Evolutionary conservation across 1,140 invertebrate species (phyloP), one percentile per base, ranked within the genome.

Genomic region (Zaprionus lachaisei): DNA sequence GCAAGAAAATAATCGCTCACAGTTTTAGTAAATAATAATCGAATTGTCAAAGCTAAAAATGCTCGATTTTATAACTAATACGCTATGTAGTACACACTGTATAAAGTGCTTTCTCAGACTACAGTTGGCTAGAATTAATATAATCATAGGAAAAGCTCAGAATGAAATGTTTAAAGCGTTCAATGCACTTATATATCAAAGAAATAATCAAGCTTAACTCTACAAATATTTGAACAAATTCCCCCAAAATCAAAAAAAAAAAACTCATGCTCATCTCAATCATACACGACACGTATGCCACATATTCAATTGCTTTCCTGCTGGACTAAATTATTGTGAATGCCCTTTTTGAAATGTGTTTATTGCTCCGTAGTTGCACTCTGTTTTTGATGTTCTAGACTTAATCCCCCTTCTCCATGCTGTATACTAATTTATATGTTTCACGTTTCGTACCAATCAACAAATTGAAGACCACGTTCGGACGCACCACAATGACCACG

Each of bases 401-500:
- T 14, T 49, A 11, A 15, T 2, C 3, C 15, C 15, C 17, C 17
- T 14, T 14, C 47, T 24, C 1, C 22, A 28, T 51, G 72, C 86
- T 69, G 34, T 11, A 69, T 75, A 65, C 66, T 90, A 90, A 90
- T 85, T 86, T n/a, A 17, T 20, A 22, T 57, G 51, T 80, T 76
- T 91, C 47, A 26, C 80, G 69, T 82, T 72, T 79, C 73, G 38
- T 58, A 31, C 12, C 17, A 20, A 47, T 34, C 31, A 28, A 31
- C 22, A 37, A 47, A 54, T 24, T 47, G 62, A 79, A 97, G 93
- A 96, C 95, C 12, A 95, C 96, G 24, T 97, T 97, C 82, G 96
- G 96, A 51, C 95, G 96, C 79, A 96, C 95, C 79, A 96, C 96
- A 5, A 92, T 96, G 71, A 95, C 95, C 74, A 96, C 95, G 34